These are phyloP conservation scores for Drosophila oshimai DNA, from an alignment of 1,140 invertebrate genomes.

Conservation along the genomic window DNA sequence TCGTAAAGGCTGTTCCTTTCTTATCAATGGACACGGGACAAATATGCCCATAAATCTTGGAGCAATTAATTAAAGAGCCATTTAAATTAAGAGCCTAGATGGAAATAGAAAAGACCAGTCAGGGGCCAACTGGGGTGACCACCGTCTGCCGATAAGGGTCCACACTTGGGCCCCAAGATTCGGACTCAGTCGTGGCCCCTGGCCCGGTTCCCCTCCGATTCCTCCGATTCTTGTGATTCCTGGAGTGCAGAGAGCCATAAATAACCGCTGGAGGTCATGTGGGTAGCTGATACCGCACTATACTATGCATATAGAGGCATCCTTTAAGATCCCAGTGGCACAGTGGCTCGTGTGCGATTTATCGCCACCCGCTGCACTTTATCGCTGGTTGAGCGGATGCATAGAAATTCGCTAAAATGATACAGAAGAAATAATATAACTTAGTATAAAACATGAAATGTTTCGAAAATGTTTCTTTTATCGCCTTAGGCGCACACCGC, in stretches of 20 bases:
- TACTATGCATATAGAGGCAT: not conserved
- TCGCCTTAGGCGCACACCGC: constrained; percentile 2
- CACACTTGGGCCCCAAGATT: not conserved
- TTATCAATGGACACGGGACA: constrained; percentile 38
- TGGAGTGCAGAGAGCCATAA: not conserved
- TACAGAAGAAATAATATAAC: not conserved
- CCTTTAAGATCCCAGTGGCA: constrained; percentile 8
- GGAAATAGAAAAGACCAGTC: constrained; percentile 44
- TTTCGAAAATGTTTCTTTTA: constrained; percentile 1
- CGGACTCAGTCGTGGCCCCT: not conserved
- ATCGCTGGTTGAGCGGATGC: constrained; percentile 19
- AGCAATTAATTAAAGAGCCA: constrained; percentile 69
- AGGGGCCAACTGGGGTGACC: constrained; percentile 22
- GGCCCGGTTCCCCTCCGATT: too few relatives aligned
- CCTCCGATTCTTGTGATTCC: not conserved
- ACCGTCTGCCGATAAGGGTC: constrained; percentile 15
- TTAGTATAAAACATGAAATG: not conserved
- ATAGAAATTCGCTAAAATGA: constrained; percentile 22
- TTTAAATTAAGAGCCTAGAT: constrained; percentile 45
- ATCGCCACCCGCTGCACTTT: constrained; percentile 15
- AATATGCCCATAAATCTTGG: constrained; percentile 68
- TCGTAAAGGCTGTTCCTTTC: constrained; percentile 4
- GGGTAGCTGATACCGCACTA: constrained; percentile 3
- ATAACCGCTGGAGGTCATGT: constrained; percentile 16
- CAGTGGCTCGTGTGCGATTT: constrained; percentile 1